Percentiles rank a stretch among this genome's conserved stretches.
Conservation (phyloP, 1,140 invertebrate species). For the Stegodyphus mimosarum region DNA sequence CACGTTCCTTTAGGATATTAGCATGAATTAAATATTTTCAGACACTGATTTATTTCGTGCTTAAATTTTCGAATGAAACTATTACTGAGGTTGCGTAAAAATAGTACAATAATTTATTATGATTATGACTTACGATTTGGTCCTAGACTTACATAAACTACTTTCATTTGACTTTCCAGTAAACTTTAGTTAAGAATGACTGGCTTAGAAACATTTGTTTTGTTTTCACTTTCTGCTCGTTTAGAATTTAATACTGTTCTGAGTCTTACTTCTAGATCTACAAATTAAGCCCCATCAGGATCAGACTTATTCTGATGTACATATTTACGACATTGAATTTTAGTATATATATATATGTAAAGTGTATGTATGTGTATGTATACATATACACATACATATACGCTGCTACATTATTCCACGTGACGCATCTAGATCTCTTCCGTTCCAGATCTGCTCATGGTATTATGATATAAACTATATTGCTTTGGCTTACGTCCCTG, state of each 20-base stretch:
- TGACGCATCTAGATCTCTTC: background rate
- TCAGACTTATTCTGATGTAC: background rate
- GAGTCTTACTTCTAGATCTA: background rate
- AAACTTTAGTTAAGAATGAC: background rate
- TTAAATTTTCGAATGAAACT: background rate
- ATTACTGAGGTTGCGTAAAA: background rate
- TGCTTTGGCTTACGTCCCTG: slow-evolving; percentile 32
- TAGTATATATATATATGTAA: background rate
- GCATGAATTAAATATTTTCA: background rate
- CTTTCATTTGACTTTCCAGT: background rate
- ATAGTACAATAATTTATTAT: background rate
- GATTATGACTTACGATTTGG: background rate
- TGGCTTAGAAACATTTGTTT: background rate
- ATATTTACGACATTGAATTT: slow-evolving; percentile 5
- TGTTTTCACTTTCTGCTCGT: background rate
- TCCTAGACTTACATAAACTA: background rate
- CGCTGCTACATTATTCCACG: slow-evolving; percentile 21
- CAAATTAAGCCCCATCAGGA: slow-evolving; percentile 46
- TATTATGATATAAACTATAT: slow-evolving; percentile 51
- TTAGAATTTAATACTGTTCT: background rate
- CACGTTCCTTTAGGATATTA: background rate
- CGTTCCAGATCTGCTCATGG: background rate
- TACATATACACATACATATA: slow-evolving; percentile 25
- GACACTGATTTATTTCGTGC: background rate
- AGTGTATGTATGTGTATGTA: background rate